Conservation (phyloP, 2,113 vertebrate species). For the Sphaerodactylus townsendi region DNA sequence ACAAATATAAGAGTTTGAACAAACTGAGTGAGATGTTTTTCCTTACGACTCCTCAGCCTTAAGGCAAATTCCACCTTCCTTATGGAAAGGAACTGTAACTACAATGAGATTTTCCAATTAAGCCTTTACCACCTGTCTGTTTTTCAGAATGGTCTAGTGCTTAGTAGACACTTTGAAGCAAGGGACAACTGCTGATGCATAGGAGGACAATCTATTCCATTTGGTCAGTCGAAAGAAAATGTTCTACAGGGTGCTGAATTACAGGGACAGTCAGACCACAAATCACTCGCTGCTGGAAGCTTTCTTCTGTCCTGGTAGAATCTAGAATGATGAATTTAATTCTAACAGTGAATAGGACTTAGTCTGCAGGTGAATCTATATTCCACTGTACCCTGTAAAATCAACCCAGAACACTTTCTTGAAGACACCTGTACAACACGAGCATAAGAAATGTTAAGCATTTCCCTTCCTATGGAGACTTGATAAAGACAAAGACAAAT, state of each 20-base stretch:
- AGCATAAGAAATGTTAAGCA: too few relatives aligned
- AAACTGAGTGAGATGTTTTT: constrained; percentile 10
- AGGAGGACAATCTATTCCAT: neutral
- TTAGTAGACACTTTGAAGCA: neutral
- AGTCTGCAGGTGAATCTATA: neutral
- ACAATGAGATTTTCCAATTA: neutral
- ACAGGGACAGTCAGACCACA: neutral
- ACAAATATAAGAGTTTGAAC: constrained; percentile 38
- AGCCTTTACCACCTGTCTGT: neutral
- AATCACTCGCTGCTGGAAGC: neutral
- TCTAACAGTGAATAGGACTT: neutral
- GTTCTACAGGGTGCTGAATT: neutral
- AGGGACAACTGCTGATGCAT: neutral
- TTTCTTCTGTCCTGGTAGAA: neutral
- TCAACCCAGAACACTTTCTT: neutral
- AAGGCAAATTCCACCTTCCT: constrained; percentile 30
- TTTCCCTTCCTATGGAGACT: too few relatives aligned
- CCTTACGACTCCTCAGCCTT: constrained; percentile 23
- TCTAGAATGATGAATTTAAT: neutral
- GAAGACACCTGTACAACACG: too few relatives aligned
- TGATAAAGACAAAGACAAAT: too few relatives aligned
- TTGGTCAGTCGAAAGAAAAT: neutral
- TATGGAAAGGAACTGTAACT: neutral
- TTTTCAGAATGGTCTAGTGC: neutral
- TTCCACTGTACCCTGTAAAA: neutral